Conservation (phyloP, 2,797 vertebrate genomes). For the Hozukius guyotensis region DNA sequence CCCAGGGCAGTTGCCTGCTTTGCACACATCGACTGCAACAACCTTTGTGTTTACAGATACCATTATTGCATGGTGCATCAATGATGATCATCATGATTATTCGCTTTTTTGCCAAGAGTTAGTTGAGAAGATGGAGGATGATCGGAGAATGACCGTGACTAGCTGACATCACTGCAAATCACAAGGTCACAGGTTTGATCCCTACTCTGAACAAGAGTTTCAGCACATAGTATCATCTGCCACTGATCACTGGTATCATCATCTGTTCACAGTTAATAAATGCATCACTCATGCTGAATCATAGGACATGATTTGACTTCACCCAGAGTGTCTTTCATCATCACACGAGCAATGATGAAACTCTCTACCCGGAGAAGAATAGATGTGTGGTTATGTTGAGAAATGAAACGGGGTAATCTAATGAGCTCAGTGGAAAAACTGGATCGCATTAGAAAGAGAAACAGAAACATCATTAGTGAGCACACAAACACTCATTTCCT, state of each 20-base stretch:
- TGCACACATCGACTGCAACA: too few species aligned
- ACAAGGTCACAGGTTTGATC: not conserved
- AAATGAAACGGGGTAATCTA: conserved; percentile 49
- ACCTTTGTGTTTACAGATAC: too few species aligned
- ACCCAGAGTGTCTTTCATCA: conserved; percentile 15
- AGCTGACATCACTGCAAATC: not conserved
- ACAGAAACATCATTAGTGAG: conserved; percentile 75
- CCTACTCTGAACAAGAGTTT: not conserved
- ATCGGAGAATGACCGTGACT: not conserved
- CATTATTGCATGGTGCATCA: too few species aligned
- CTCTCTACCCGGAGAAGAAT: conserved; percentile 19
- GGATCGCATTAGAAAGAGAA: conserved; percentile 68
- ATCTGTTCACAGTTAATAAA: conserved; percentile 1
- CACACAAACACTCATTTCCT: conserved; percentile 83
- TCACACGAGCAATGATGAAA: conserved; percentile 4
- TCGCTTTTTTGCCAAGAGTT: too few species aligned
- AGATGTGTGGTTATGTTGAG: conserved; percentile 44
- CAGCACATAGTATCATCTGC: not conserved
- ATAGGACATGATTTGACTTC: not conserved
- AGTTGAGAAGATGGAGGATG: not conserved
- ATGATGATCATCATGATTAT: too few species aligned
- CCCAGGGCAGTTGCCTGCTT: too few species aligned
- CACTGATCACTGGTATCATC: not conserved
- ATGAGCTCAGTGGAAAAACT: conserved; percentile 62
- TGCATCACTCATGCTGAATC: conserved; percentile 3